Evolutionary conservation across 2,113 vertebrate species (phyloP), one percentile per base, ranked within the genome.

Genomic region (Tachycineta bicolor): DNA sequence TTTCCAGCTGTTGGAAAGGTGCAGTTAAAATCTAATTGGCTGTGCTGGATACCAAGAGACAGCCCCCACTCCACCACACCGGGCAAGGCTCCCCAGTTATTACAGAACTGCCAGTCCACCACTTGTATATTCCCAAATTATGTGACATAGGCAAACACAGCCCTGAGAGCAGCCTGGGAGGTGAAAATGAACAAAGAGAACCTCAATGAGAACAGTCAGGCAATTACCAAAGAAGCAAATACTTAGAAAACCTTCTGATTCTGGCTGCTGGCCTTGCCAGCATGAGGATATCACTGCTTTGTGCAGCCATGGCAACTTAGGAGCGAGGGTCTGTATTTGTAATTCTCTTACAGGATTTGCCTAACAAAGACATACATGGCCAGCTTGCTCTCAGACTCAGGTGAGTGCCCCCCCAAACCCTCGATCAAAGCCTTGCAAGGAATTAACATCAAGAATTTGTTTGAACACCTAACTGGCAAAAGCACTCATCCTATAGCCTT

Each of bases 201-300:
- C 43, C 33, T 82, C 65, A 64, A 58, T 64, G 70, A 83, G 41
- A 82, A 29, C 11, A 69, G 41, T 14, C 56, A 86, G 15, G 28
- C 24, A 84, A 68, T 49, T 75, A 83, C 49, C 21, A 44, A 78
- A 77, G 43, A 74, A 89, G 56, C 12, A 87, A 89, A 87, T 28
- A 83, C 39, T 70, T 25, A 33, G 16, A 74, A 71, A 87, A 56
- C 7, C 47, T 79, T 74, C 56, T 18, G 43, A 62, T 77, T 67
- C 47, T 55, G 77, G 55, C 47, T 55, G 47, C 63, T 93, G 75
- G 46, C 49, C 50, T 79, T 25, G 34, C 50, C 59, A 84, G 28
- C 5, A 0, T 0, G 0, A 64, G 62, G 12, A 3, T 33, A 68
- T 28, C 5, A 2, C 24, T 81, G 53, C 56, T 82, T 73, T 29